Base-by-base conservation (phyloP, 2,113 vertebrate species). In the Toxotes jaculatrix region DNA sequence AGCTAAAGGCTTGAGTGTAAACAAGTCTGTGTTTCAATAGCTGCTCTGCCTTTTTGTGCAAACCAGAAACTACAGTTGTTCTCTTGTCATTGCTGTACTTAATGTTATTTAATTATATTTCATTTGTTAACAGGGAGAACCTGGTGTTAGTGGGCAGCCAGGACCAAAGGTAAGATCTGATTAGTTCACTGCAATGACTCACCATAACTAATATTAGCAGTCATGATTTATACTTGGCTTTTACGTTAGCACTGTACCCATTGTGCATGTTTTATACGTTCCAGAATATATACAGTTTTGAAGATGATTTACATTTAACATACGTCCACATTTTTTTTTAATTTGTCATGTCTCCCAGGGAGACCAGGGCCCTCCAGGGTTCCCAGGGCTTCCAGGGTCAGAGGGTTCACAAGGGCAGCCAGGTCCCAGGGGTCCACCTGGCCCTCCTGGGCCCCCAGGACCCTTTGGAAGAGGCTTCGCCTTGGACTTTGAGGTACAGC, bases 101-200 rank as follows among this genome's bases (percentile, higher is more conserved):
- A 14, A 88, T 0, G 47, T 61, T 13, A 27, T 61, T 62, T 71
- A 11, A 74, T 74, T 69, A 56, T 62, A 49, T 76, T 73, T 84
- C 90, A 64, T 93, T 84, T 95, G 53, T 78, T 87, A 85, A 80
- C 93, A 99, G 98, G 98, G 98, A 79, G 95, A 96, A 57, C 84
- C 81, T 78, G 98, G 98, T 49, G 79, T 87, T 27, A 87, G 78
- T 23, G 98, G 98, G 47, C 77, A 86, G 21, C 57, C 77, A n/a
- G 98, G 97, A 90, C 87, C 89, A 79, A 98, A 97, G 97, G 98
- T 99, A 95, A 66, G 11, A 67, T 42, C 32, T 31, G 27, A 73
- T 60, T 31, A 53, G 59, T 66, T 82, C 21, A n/a, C 51, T 0
- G 27, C 43, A 71, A 14, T 49, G 57, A 72, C 55, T n/a, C 19